phyloP scores from a whole-genome alignment of 2,888 invertebrate genomes.

The Temnothorax ravouxi region DNA sequence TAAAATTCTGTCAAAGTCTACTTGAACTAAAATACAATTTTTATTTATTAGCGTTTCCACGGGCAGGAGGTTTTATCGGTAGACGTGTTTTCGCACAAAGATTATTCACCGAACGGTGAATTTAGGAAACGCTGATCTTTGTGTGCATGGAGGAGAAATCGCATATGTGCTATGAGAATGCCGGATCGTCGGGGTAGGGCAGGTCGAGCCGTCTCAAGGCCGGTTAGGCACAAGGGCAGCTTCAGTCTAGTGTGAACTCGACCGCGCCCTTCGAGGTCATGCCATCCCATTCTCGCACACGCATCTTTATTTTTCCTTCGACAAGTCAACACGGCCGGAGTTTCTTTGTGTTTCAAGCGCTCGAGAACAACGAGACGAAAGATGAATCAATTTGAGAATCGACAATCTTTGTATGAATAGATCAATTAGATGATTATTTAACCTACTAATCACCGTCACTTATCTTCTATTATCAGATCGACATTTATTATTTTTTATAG shows the following conservation, averaged over 20 bases:
- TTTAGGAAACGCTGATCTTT: slow-evolving; percentile 71
- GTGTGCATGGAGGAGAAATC: slow-evolving; percentile 77
- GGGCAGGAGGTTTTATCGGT: neutral
- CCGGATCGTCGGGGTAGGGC: slow-evolving; percentile 73
- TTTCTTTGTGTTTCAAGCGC: slow-evolving; percentile 42
- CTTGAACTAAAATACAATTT: neutral
- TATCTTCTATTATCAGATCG: neutral
- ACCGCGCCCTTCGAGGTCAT: slow-evolving; percentile 84
- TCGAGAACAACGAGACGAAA: slow-evolving; percentile 27
- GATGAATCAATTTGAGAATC: slow-evolving; percentile 23
- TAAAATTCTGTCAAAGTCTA: neutral
- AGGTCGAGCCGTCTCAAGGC: slow-evolving; percentile 83
- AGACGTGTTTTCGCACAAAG: slow-evolving; percentile 1
- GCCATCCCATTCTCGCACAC: slow-evolving; percentile 78
- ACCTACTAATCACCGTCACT: slow-evolving; percentile 15
- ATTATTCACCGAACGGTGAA: slow-evolving; percentile 5
- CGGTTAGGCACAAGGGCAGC: slow-evolving; percentile 84
- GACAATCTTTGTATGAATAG: slow-evolving; percentile 8
- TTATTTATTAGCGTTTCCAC: neutral
- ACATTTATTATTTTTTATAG: neutral
- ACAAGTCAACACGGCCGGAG: slow-evolving; percentile 42
- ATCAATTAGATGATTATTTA: slow-evolving; percentile 34
- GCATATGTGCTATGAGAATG: slow-evolving; percentile 73
- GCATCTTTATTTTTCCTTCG: slow-evolving; percentile 54
- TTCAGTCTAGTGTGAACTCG: slow-evolving; percentile 82